Evolutionary conservation across 2,888 invertebrate species (phyloP).

Genomic region (Thecocarcelia acutangulata): DNA sequence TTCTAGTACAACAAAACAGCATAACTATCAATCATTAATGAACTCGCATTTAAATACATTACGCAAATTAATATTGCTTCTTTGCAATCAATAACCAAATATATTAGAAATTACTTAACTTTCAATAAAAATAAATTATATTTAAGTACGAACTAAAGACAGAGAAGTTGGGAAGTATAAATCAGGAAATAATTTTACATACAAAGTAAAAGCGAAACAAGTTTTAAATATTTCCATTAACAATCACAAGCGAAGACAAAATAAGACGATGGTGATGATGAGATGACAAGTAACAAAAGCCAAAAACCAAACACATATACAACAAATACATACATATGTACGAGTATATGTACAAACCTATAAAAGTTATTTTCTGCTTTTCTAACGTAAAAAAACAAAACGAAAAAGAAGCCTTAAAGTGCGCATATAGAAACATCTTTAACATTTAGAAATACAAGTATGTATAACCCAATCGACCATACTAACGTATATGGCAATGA

Average conservation of each 20-base stretch:
- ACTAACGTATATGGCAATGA: too few species aligned
- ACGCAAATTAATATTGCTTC: background rate
- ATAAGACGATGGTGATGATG: conserved; percentile 43
- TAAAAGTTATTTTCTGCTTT: conserved; percentile 29
- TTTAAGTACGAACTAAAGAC: conserved; percentile 14
- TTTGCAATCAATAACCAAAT: background rate
- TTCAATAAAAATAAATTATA: background rate
- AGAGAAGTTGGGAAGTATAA: conserved; percentile 27
- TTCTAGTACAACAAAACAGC: too few species aligned
- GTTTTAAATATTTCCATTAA: conserved; percentile 51
- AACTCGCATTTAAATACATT: background rate
- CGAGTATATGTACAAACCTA: background rate
- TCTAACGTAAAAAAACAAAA: background rate
- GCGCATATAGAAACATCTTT: background rate
- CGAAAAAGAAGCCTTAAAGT: conserved; percentile 40
- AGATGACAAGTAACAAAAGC: conserved; percentile 56
- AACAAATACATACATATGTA: background rate
- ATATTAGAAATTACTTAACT: conserved; percentile 24
- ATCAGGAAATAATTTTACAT: conserved; percentile 35
- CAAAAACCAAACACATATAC: conserved; percentile 54
- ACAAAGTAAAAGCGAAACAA: conserved; percentile 28
- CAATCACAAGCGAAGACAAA: background rate
- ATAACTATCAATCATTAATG: conserved; percentile 1
- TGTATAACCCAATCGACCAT: too few species aligned
- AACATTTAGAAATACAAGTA: too few species aligned